Percentiles rank a stretch among this genome's conserved stretches.
These are phyloP conservation scores for Enteromius afrohamiltoni DNA, from an alignment of 2,797 vertebrate genomes.

Conservation along the genomic window DNA sequence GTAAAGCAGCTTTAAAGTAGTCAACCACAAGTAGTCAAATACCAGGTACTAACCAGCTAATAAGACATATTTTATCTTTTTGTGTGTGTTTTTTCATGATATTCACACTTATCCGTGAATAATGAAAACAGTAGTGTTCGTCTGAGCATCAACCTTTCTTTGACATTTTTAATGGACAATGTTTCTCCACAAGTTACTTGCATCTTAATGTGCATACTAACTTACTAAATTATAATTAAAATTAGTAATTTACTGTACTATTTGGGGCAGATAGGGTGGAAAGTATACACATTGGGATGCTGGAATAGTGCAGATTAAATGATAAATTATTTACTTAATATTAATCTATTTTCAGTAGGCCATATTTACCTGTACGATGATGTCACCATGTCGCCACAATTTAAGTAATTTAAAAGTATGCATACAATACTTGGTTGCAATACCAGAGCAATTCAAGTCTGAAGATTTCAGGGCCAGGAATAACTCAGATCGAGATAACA, in stretches of 20 bases:
- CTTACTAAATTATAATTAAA: no score
- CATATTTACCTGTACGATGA: neutral
- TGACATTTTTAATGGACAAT: no score
- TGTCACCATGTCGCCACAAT: neutral
- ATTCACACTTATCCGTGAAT: neutral
- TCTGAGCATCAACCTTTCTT: no score
- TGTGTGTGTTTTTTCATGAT: neutral
- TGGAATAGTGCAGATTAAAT: neutral
- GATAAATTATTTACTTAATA: neutral
- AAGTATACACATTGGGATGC: no score
- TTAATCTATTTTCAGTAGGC: neutral
- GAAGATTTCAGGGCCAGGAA: neutral
- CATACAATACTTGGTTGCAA: neutral
- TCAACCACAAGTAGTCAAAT: neutral
- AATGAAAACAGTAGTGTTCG: neutral
- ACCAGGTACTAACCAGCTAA: neutral
- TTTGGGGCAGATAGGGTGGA: no score
- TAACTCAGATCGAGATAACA: neutral
- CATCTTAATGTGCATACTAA: no score
- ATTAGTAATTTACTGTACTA: no score
- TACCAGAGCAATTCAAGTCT: neutral
- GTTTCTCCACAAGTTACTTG: no score
- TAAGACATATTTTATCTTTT: neutral
- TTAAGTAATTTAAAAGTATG: neutral
- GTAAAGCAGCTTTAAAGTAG: neutral